Base-by-base conservation (phyloP, 2,797 vertebrate species). In the Lacerta viridis region DNA sequence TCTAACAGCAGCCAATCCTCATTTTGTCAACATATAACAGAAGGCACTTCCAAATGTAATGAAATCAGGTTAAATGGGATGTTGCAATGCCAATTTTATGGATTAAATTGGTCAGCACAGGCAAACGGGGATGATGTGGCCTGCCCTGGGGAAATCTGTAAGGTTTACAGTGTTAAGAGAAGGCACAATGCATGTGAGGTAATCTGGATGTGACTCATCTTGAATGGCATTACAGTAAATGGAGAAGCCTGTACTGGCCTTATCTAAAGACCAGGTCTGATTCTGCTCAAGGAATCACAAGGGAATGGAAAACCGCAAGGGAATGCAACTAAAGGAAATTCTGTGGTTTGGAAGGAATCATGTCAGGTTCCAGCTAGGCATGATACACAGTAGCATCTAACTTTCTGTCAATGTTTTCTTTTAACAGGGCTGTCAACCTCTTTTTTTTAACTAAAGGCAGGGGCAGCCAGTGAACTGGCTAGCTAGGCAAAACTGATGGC, bases 241-340 rank as follows among this genome's bases (percentile, higher is more conserved):
- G 10, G 15, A 39, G n/a, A 11, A 29, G 5, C 83, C 77, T 69
- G 6, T 75, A 76, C 83, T 76, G 3, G 66, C 50, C 33, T 74
- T 10, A 84, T 43, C 68, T 27, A 15, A 84, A 74, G 18, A 4
- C 46, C 29, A 9, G 69, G 69, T 39, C 17, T 8, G 8, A 29
- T 15, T 5, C 3, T 86, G 71, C 46, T 7, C 17, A 46, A 20
- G 11, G 2, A 1, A 0, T 0, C 5, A n/a, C 27, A n/a, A 66
- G 20, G 41, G 41, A 79, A 74, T 2, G 3, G 59, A 59, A 78
- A 87, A 83, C 23, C 41, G 20, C 61, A 64, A 23, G 17, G 17
- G 20, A 64, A 64, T 15, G 8, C 80, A 11, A 20, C 71, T 15
- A 61, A 68, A 9, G 61, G 43, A 15, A 0, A 0, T 2, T 0